Percentiles rank a stretch among this genome's conserved stretches.
phyloP scores from a whole-genome alignment of 2,888 invertebrate species.

The Cephus spinipes region DNA sequence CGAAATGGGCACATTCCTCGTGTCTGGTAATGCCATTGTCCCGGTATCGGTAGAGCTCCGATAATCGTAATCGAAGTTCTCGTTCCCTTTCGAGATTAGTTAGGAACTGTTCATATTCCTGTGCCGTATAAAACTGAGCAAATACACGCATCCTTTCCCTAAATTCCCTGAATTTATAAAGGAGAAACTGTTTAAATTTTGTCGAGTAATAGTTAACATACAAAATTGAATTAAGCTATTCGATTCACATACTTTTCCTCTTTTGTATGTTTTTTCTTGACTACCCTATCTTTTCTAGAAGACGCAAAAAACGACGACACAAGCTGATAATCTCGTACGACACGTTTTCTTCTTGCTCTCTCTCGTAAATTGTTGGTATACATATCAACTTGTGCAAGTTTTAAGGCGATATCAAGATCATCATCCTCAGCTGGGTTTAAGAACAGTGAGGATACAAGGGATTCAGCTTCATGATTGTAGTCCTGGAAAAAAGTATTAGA shows the following conservation, averaged over 20 bases:
- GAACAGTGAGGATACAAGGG: slow-evolving; percentile 86
- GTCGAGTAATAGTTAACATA: background rate
- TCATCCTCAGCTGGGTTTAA: slow-evolving; percentile 86
- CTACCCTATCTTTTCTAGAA: slow-evolving; percentile 71
- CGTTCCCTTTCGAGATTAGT: slow-evolving; percentile 85
- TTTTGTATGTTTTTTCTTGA: slow-evolving; percentile 76
- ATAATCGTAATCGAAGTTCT: slow-evolving; percentile 84
- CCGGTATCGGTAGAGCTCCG: slow-evolving; percentile 86
- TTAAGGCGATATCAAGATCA: slow-evolving; percentile 89
- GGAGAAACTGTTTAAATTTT: slow-evolving; percentile 3
- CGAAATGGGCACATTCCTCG: slow-evolving; percentile 90
- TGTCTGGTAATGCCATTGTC: slow-evolving; percentile 86
- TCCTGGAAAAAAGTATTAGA: slow-evolving; percentile 72
- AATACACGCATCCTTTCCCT: slow-evolving; percentile 87
- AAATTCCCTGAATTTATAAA: slow-evolving; percentile 73
- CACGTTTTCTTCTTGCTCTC: slow-evolving; percentile 87
- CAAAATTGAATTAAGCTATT: background rate
- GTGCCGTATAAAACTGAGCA: slow-evolving; percentile 88
- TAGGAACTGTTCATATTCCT: slow-evolving; percentile 85
- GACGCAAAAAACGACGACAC: slow-evolving; percentile 85
- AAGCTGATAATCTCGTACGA: slow-evolving; percentile 91
- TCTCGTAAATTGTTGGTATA: slow-evolving; percentile 87
- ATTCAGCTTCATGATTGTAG: slow-evolving; percentile 92
- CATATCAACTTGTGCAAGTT: slow-evolving; percentile 93
- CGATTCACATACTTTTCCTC: slow-evolving; percentile 77